These are phyloP conservation scores for Limnephilus auricula DNA, from an alignment of 2,888 invertebrate species.

Conservation along the genomic window DNA sequence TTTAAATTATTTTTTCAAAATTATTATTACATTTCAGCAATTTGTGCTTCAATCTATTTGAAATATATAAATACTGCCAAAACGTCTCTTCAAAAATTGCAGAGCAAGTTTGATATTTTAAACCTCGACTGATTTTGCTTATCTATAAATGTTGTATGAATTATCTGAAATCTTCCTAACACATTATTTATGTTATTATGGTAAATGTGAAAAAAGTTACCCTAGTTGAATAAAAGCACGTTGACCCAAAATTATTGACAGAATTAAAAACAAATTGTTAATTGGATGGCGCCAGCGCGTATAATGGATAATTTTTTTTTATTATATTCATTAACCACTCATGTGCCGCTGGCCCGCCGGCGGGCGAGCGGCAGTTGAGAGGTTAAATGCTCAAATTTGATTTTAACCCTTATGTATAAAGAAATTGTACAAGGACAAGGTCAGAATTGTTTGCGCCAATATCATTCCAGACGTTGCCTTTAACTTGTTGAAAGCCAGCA, in stretches of 20 bases:
- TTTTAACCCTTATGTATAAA: too few species aligned
- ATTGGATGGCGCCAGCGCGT: too few species aligned
- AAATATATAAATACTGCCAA: background rate
- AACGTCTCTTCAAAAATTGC: background rate
- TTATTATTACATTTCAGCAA: background rate
- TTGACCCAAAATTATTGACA: background rate
- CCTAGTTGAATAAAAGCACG: background rate
- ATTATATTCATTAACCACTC: too few species aligned
- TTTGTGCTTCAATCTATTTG: background rate
- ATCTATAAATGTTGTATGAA: background rate
- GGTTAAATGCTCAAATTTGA: too few species aligned
- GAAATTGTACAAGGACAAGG: too few species aligned
- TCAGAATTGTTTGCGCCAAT: too few species aligned
- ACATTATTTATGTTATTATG: too few species aligned
- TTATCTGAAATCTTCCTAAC: background rate
- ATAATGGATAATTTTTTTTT: too few species aligned
- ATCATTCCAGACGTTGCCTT: too few species aligned
- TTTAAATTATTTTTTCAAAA: background rate
- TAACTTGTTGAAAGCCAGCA: too few species aligned
- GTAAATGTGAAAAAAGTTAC: background rate
- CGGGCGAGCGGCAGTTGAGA: too few species aligned
- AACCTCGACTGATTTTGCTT: background rate
- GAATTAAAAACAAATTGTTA: background rate
- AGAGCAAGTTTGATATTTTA: background rate
- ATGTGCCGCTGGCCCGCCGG: too few species aligned